phyloP scores from a whole-genome alignment of 2,113 vertebrate species.

The Salvelinus fontinalis region DNA sequence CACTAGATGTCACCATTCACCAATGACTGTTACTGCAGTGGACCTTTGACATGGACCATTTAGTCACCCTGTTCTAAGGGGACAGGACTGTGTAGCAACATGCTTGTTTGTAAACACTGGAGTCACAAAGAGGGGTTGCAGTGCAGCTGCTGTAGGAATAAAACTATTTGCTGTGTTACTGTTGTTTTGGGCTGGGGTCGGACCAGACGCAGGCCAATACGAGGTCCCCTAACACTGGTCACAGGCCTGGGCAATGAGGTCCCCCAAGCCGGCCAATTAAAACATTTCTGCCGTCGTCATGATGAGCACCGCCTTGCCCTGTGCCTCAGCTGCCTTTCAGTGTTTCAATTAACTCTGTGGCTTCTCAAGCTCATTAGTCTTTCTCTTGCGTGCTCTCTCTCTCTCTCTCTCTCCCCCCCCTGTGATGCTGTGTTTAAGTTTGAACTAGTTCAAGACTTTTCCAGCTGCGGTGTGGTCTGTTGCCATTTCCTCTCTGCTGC shows the following conservation, averaged over 20 bases:
- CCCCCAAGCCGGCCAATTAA: not conserved
- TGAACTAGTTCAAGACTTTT: not conserved
- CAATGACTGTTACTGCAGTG: not conserved
- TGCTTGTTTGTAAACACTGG: constrained; percentile 44
- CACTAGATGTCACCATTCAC: not conserved
- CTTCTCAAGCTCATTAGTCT: not conserved
- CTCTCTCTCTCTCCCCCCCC: not conserved
- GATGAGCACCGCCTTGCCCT: not conserved
- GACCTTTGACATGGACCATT: no score
- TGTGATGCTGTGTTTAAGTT: not conserved
- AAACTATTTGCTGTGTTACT: not conserved
- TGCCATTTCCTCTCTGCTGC: not conserved
- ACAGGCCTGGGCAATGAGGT: not conserved
- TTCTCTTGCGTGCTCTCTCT: no score
- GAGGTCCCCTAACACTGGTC: not conserved
- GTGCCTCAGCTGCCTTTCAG: not conserved
- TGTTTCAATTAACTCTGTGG: not conserved
- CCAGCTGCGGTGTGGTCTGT: not conserved
- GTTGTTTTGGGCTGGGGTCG: not conserved
- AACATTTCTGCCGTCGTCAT: not conserved
- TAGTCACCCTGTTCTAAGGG: no score
- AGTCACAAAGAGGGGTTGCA: constrained; percentile 6
- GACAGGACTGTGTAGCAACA: constrained; percentile 35
- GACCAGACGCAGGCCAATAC: not conserved
- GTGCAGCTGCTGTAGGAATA: not conserved